Percentiles rank a stretch among this genome's conserved stretches.
Conservation (phyloP, 2,113 vertebrate species). For the Peromyscus leucopus region DNA sequence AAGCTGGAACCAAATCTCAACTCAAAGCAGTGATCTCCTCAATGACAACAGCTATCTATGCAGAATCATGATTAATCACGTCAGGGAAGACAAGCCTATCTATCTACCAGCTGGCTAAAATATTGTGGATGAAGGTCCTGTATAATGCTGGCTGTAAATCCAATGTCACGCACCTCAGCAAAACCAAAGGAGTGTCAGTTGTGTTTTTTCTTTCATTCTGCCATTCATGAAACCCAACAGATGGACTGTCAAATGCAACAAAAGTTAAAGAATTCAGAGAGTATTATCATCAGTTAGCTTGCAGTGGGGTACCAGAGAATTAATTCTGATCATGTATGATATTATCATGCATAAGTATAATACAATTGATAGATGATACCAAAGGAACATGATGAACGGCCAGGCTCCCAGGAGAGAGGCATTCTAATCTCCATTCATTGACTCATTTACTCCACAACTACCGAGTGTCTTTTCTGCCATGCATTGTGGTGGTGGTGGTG, state of each 20-base stretch:
- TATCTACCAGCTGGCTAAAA: background rate
- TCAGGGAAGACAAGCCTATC: slow-evolving; percentile 1
- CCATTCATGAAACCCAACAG: background rate
- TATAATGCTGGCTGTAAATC: background rate
- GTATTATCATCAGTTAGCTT: background rate
- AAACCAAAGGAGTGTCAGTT: background rate
- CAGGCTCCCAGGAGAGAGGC: background rate
- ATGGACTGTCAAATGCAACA: rapidly evolving
- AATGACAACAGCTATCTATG: background rate
- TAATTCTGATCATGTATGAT: background rate
- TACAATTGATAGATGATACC: background rate
- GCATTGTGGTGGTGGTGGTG: background rate
- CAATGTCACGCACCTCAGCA: background rate
- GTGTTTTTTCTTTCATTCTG: background rate
- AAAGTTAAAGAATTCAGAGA: background rate
- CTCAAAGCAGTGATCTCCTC: background rate
- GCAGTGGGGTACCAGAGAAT: background rate
- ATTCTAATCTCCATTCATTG: background rate
- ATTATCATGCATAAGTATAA: no score
- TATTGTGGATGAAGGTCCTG: background rate
- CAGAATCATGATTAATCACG: background rate
- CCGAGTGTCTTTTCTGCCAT: background rate
- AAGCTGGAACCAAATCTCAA: background rate
- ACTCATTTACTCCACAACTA: background rate
- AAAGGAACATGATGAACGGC: background rate